Evolutionary conservation across 1,140 invertebrate species (phyloP), one percentile per base, ranked within the genome.

Genomic region (Drosophila pseudoobscura): DNA sequence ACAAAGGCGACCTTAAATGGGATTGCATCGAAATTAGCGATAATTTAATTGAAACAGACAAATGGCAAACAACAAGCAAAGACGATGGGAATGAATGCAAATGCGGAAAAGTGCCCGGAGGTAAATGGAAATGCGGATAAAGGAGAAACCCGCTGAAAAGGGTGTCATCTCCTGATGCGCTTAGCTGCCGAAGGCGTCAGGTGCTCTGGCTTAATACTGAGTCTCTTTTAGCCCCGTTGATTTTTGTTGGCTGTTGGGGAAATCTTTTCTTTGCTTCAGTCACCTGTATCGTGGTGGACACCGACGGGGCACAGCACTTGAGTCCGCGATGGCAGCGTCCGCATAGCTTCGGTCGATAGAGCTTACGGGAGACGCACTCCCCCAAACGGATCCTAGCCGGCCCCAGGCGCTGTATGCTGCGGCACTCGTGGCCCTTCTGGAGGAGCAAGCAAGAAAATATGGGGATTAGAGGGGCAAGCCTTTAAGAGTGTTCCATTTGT

Each of bases 391-490:
- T 92, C 43, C 93, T 92, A 0, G 94, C 92, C 9, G 93, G 92
- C 15, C 92, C 90, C 20, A 92, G 79, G n/a, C 93, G 92, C 60
- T 94, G 92, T 2, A 94, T 94, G 8, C 94, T 94, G 52, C 94
- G 94, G 88, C 95, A 95, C 82, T 94, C 93, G 77, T 94, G 94
- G 2, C 93, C 93, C 70, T 93, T 94, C 94, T 95, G 92, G 6
- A 5, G 39, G 49, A 63, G 54, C 11, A 52, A 62, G n/a, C 15
- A 5, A 39, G 13, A 60, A 54, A 39, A 46, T 24, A 24, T n/a
- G 3, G 5, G 8, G 11, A 7, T 51, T 39, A 46, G 24, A 2
- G 3, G 31, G 15, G 2, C 3, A 8, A 13, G 26, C 20, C n/a
- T 26, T 44, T 20, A 13, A 45, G n/a, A n/a, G 35, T 35, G 15